Evolutionary conservation across 2,113 vertebrate species (phyloP), one percentile per base, ranked within the genome.

Genomic region (Anoura caudifer): DNA sequence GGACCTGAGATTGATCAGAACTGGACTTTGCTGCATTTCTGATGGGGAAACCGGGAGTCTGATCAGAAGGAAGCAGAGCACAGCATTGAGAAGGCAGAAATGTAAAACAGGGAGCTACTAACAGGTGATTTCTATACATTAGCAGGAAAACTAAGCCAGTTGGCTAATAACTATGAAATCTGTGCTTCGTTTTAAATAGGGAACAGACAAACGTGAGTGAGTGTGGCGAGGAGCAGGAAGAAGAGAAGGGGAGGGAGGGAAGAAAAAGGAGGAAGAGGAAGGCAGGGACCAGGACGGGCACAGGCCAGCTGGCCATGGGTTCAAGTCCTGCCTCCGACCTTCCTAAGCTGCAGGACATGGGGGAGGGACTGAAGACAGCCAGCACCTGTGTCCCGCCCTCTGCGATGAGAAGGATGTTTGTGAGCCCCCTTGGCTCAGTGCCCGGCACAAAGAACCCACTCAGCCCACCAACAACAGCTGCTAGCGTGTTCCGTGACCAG

Each of bases 341-440:
- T 54, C 15, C 4, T 36, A 52, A 0, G 3, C 47, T 41, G 0
- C 19, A 26, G 56, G 54, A 24, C 1, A 14, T 3, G 19, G 3
- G 19, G 4, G 19, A 22, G 24, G 28, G 33, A 13, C 31, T 56
- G 3, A 36, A 8, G 61, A 63, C 7, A 31, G 33, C 3, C 19
- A 3, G 8, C 26, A 3, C 72, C 61, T 16, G 8, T 16, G 65
- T 52, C 61, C 56, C 50, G 31, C 56, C 79, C 50, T 59, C 52
- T 59, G 17, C 54, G 20, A 24, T 1, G 11, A 38, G 31, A 70
- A 38, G 0, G 31, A 20, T 7, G 36, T 19, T 20, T 63, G 63
- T n/a, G 26, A 4, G n/a, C n/a, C 50, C 59, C 43, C 54, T 56
- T 20, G 56, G 56, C 56, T 87, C 24, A 2, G 61, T 41, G 2